Conservation (phyloP, 2,113 vertebrate genomes). For the Osmerus eperlanus region DNA sequence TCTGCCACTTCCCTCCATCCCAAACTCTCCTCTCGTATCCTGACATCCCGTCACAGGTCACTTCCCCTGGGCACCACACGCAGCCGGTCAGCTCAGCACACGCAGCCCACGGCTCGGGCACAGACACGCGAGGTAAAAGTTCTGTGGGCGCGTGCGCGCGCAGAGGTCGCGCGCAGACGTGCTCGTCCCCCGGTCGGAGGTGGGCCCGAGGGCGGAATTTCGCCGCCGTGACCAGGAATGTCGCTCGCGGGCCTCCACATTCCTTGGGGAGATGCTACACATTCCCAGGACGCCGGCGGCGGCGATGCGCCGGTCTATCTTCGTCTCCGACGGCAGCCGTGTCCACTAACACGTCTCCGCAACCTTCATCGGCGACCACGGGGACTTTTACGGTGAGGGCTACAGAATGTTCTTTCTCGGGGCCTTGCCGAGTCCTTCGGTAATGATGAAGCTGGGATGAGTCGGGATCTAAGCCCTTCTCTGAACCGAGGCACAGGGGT, state of each 20-base stretch:
- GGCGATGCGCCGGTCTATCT: constrained; percentile 21
- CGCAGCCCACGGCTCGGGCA: constrained; percentile 10
- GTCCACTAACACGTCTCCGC: constrained; percentile 28
- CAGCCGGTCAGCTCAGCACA: too few relatives aligned
- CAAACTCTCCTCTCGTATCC: too few relatives aligned
- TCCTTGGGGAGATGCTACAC: constrained; percentile 41
- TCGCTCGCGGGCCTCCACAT: constrained; percentile 38
- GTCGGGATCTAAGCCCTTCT: constrained; percentile 12
- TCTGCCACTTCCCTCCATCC: constrained; percentile 40
- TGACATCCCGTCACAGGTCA: too few relatives aligned
- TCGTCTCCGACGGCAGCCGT: constrained; percentile 33
- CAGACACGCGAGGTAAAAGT: constrained; percentile 30
- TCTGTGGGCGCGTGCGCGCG: constrained; percentile 17
- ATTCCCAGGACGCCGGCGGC: constrained; percentile 35
- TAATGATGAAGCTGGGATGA: constrained; percentile 31
- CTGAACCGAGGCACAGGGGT: not conserved
- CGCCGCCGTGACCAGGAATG: constrained; percentile 44
- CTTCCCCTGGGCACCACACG: too few relatives aligned
- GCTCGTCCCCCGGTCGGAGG: constrained; percentile 1
- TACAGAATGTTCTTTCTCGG: not conserved
- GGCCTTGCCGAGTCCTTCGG: constrained; percentile 10
- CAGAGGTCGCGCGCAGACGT: too few relatives aligned
- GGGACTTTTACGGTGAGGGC: constrained; percentile 13
- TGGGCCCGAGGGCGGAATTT: constrained; percentile 45
- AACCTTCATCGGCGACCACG: constrained; percentile 33